Conservation (phyloP, 2,113 vertebrate species). For the Oxyura jamaicensis region DNA sequence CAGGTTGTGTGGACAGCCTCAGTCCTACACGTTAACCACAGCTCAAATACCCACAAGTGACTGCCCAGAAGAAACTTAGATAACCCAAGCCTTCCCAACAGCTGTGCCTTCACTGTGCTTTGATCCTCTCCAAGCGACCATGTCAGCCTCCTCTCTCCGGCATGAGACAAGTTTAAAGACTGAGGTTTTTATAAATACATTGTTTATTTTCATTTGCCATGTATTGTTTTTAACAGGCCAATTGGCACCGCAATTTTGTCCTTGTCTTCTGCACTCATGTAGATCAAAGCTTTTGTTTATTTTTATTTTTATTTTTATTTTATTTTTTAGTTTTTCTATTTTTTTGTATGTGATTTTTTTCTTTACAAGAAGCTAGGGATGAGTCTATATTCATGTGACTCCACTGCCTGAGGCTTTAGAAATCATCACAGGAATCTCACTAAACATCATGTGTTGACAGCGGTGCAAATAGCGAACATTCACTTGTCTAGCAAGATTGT, state of each 20-base stretch:
- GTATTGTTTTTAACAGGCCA: neutral
- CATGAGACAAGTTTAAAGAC: rapidly evolving
- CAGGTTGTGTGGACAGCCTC: neutral
- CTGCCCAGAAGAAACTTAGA: neutral
- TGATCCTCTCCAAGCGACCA: neutral
- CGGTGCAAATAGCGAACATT: conserved; percentile 45
- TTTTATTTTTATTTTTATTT: neutral
- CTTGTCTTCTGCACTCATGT: neutral
- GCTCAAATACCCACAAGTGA: neutral
- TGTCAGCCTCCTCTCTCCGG: neutral
- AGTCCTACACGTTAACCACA: rapidly evolving
- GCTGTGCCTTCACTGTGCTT: neutral
- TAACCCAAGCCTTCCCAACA: neutral
- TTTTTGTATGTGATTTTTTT: neutral
- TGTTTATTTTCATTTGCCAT: neutral
- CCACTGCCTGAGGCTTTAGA: conserved; percentile 33
- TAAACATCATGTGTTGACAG: conserved; percentile 50
- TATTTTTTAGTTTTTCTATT: too few species aligned
- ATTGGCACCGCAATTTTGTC: neutral
- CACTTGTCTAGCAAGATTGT: conserved; percentile 26
- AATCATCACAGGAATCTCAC: conserved; percentile 50
- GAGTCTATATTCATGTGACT: neutral
- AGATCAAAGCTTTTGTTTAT: conserved; percentile 11
- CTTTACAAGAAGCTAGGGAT: neutral
- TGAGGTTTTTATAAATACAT: neutral